Base-by-base conservation (phyloP, 2,797 vertebrate genomes). In the Euthynnus affinis region DNA sequence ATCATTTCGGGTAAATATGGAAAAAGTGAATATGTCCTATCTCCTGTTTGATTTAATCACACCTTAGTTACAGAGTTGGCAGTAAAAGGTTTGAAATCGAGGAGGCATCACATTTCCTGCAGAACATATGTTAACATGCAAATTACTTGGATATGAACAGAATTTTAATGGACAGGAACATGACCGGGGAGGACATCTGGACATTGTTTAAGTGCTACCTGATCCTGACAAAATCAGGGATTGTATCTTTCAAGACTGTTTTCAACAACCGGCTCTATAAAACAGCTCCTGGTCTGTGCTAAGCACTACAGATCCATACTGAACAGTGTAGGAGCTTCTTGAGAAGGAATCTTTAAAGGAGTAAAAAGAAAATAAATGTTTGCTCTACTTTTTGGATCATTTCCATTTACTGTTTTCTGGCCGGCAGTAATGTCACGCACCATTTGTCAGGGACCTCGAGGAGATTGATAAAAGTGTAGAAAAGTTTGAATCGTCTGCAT, bases 401-500 rank as follows among this genome's bases (percentile, higher is more conserved):
- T 79, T 69, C 34, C 42, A 78, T 82, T 57, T 29, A 32, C 17
- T 55, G 44, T 66, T 58, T 48, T 42, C 20, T 6, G 13, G 51
- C 32, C 5, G 3, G 70, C 51, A 37, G 23, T 40, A 84, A 73
- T 60, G 55, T 77, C 73, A 73, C 18, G 6, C 37, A 51, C 42
- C 49, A 65, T 71, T 78, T 58, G 71, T 51, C 67, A 57, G 12
- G 56, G 48, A 48, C 22, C 74, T 67, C 14, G 51, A 62, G 56
- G 51, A 62, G 56, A 71, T 34, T 71, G 44, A 71, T 74, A 66
- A 66, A 80, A 66, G 34, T 48, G 34, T 23, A 13, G 17, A 53
- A 71, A 81, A 66, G 42, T 74, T 66, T 29, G 1, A 17, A 77
- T 66, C 4, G 2, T 65, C 55, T 25, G 34, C 14, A 71, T 78